Evolutionary conservation across 2,797 vertebrate species (phyloP), one percentile per base, ranked within the genome.

Genomic region (Ataeniobius toweri): DNA sequence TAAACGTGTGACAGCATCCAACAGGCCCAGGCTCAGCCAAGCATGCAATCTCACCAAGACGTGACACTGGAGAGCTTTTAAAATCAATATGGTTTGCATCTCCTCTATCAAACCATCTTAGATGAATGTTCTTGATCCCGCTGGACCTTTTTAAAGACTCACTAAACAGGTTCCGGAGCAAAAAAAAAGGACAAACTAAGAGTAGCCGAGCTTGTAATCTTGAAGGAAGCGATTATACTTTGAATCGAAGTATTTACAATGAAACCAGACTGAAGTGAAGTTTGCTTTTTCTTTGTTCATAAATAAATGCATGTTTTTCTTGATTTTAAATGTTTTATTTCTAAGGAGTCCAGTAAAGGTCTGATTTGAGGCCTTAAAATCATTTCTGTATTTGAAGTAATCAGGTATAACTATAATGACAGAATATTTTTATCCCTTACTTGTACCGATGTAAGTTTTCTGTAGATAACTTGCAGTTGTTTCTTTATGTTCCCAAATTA

Each of bases 131-230:
- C 18, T 31, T 55, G 78, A 82, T 65, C 56, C 46, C 31, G 53
- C 10, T 0, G 5, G 63, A 74, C 78, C 70, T 86, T 84, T 24
- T 16, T 65, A 22, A 36, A 28, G 41, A 86, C 63, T 80, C 1
- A 80, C 44, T 69, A 41, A 88, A 85, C 88, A 56, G 67, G 85
- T 89, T 89, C 77, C 50, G 14, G 59, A 53, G n/a, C 31, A 53
- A 55, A 14, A 28, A 51, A 76, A 74, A 75, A 75, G 68, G 10
- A 18, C 5, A 14, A 3, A 1, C 26, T 36, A 3, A 3, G 8
- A 24, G 9, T 12, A 48, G 75, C 46, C 0, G 3, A 46, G 36
- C n/a, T 22, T 71, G 41, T 63, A 48, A 24, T 65, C 65, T 41
- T 14, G 22, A 50, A 31, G 39, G 44, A 20, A 71, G 36, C 22